These are phyloP conservation scores for Folsomia manolachei DNA, from an alignment of 2,888 invertebrate species.

Conservation along the genomic window DNA sequence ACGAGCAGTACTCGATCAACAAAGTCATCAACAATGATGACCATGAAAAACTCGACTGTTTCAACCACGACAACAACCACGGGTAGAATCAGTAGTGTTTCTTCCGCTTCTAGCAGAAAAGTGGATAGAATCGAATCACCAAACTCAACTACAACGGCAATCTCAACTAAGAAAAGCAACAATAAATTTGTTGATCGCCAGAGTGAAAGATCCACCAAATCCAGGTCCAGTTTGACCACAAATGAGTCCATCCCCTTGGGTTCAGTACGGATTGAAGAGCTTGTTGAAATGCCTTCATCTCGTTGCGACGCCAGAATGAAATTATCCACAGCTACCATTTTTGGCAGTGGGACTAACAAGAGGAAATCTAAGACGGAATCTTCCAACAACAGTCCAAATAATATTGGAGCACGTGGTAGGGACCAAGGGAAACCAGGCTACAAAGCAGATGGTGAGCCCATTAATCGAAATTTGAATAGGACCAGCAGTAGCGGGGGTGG, in stretches of 20 bases:
- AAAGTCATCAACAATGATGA: slow-evolving; percentile 16
- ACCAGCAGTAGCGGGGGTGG: not conserved
- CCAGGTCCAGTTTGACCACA: not conserved
- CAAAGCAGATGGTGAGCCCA: slow-evolving; percentile 25
- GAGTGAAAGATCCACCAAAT: not conserved
- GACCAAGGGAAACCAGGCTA: not conserved
- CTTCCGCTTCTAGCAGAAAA: slow-evolving; percentile 6
- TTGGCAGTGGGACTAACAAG: no score
- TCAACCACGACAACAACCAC: not conserved
- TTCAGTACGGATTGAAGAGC: slow-evolving; percentile 7
- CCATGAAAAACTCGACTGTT: not conserved
- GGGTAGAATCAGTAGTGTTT: not conserved
- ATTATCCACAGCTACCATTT: no score
- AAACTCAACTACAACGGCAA: not conserved
- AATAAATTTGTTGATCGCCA: no score
- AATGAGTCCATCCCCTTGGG: slow-evolving; percentile 6
- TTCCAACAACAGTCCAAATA: not conserved
- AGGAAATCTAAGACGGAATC: no score
- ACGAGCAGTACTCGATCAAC: slow-evolving; percentile 14
- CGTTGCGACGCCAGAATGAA: not conserved
- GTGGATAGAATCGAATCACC: not conserved
- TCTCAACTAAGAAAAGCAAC: no score
- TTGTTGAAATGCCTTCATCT: not conserved
- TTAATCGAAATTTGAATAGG: slow-evolving; percentile 26
- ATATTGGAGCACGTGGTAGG: not conserved